These are phyloP conservation scores for Stichodactyla mertensii DNA, from an alignment of 64 coral and sea anemone species.

Conservation along the genomic window DNA sequence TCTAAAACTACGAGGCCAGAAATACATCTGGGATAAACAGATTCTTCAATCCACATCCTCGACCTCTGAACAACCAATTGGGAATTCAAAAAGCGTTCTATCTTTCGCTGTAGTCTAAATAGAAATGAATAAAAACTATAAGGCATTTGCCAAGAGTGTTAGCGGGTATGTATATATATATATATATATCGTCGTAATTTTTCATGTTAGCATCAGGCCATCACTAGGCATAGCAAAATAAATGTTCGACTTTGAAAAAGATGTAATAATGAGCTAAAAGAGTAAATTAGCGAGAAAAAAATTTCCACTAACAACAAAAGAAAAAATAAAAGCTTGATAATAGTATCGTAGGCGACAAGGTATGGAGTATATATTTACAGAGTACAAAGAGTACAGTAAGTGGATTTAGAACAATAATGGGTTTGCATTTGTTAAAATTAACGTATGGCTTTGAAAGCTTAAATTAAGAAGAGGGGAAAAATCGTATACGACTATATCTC, in stretches of 20 bases:
- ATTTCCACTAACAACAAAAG: neutral
- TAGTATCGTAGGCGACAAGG: neutral
- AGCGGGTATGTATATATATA: neutral
- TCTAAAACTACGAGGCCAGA: constrained; percentile 63
- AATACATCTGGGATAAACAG: constrained; percentile 69
- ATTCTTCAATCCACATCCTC: constrained; percentile 2
- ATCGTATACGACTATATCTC: too few relatives aligned
- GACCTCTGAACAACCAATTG: neutral
- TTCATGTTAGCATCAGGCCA: neutral
- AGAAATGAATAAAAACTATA: neutral
- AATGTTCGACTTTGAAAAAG: neutral
- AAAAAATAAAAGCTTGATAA: neutral
- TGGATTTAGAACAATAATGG: too few relatives aligned
- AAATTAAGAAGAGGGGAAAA: too few relatives aligned
- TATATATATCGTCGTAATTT: neutral
- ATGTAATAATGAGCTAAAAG: neutral
- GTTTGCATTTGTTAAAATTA: too few relatives aligned
- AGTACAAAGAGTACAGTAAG: too few relatives aligned
- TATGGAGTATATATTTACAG: neutral
- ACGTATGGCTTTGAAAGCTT: too few relatives aligned
- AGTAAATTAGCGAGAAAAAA: neutral
- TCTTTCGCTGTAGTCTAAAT: constrained; percentile 15
- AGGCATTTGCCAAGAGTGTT: neutral
- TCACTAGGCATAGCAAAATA: neutral
- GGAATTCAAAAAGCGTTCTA: constrained; percentile 6